Evolutionary conservation across 2,888 invertebrate genomes (phyloP), one percentile per base, ranked within the genome.

Genomic region (Liposcelis brunnea): DNA sequence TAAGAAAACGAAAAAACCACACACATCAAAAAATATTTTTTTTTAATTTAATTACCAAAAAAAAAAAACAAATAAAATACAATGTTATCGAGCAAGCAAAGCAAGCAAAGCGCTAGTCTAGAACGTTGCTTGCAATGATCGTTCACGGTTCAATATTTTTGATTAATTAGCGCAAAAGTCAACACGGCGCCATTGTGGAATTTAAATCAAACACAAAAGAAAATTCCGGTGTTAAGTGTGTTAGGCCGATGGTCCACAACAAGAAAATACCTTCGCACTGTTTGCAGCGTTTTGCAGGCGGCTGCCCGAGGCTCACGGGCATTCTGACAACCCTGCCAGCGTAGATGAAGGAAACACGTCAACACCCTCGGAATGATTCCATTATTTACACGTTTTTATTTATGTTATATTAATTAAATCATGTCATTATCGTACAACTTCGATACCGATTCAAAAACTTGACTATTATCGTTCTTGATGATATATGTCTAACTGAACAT

Each of bases 251-350:
- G 14, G 15, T 35, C 7, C 4, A 35, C 7, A 35, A 35, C 7
- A 15, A 35, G 10, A 14, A 35, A 35, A 14, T 77, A 84, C 84
- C 84, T 81, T 84, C 83, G 80, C 84, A 84, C 71, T 82, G 82
- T 74, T 80, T 82, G 80, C 84, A 84, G 78, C 84, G 82, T 72
- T 84, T 84, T 69, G 83, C 80, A 75, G 81, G 79, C 71, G 83
- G 82, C 70, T 75, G 63, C 64, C 71, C 71, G 64, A 69, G 71
- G 67, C 71, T 70, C 65, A 72, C 72, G 68, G 72, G 72, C 72
- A 73, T 73, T 19, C 40, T 40, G 40, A 18, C 40, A 15, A 14
- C 14, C 15, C 14, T 15, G 35, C 35, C 35, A 35, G 35, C 15
- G 35, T 35, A 35, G 10, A 14, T 26, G 26, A 26, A 26, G 26